A percentile compares a stretch with the other conserved stretches of the same genome.
These are phyloP conservation scores for Cyrtodaria siliqua DNA, from an alignment of 2,888 invertebrate species.

Conservation along the genomic window DNA sequence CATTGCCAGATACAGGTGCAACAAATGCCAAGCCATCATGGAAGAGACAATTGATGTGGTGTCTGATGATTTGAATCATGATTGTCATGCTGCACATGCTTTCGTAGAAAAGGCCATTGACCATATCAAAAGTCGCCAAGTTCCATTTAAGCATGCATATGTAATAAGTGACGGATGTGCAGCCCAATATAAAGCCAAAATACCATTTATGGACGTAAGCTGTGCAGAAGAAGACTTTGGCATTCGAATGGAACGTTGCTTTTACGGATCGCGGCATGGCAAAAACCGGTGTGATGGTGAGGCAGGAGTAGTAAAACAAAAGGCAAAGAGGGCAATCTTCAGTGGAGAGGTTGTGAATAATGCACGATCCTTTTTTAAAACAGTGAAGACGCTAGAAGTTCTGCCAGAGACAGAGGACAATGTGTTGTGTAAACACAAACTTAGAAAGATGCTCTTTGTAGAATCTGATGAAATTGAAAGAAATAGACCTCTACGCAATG, in stretches of 20 bases:
- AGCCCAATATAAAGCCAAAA: slow-evolving; percentile 35
- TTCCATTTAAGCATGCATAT: slow-evolving; percentile 26
- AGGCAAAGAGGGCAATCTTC: slow-evolving; percentile 21
- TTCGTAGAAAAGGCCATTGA: slow-evolving; percentile 17
- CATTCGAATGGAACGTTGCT: slow-evolving; percentile 24
- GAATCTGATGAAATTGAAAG: slow-evolving; percentile 9
- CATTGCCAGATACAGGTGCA: slow-evolving; percentile 32
- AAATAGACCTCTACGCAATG: not conserved
- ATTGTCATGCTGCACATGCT: slow-evolving; percentile 37
- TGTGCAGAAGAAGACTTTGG: slow-evolving; percentile 19
- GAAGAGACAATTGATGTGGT: slow-evolving; percentile 49
- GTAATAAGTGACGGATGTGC: slow-evolving; percentile 52
- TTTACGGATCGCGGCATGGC: slow-evolving; percentile 46
- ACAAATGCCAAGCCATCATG: slow-evolving; percentile 12
- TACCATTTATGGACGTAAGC: slow-evolving; percentile 36
- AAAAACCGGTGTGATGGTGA: slow-evolving; percentile 52
- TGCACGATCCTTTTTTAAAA: not conserved
- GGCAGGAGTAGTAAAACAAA: slow-evolving; percentile 36
- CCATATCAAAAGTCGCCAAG: slow-evolving; percentile 9
- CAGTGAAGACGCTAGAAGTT: not conserved
- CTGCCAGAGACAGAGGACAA: no score
- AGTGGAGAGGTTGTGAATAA: slow-evolving; percentile 20
- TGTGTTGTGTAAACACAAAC: slow-evolving; percentile 22
- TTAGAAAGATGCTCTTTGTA: slow-evolving; percentile 15
- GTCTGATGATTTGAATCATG: slow-evolving; percentile 43